phyloP scores from a whole-genome alignment of 53 echinoderm and acorn worm genomes.

The Antedon mediterranea region DNA sequence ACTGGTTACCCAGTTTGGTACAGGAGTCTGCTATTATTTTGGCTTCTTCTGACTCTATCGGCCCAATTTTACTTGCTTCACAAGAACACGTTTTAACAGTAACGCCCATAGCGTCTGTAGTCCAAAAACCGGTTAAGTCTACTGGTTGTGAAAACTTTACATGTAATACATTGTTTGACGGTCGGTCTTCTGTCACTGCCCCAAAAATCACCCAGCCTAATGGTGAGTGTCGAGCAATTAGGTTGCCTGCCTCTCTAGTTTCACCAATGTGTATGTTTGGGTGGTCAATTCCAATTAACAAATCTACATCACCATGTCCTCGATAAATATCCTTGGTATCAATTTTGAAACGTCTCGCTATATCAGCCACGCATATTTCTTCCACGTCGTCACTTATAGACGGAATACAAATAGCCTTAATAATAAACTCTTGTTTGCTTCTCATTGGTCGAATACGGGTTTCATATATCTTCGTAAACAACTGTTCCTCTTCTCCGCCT shows the following conservation, averaged over 20 bases:
- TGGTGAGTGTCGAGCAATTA: too few relatives aligned
- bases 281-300: conserved; percentile 20
- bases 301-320: conserved; percentile 22
- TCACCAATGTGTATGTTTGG: conserved; percentile 20
- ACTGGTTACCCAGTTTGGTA: not conserved
- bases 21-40: not conserved
- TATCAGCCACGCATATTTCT: too few relatives aligned
- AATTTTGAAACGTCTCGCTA: conserved; percentile 9
- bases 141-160: conserved; percentile 14
- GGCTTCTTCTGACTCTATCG: not conserved
- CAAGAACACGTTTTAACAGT: conserved; percentile 1
- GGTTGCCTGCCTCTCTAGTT: too few relatives aligned
- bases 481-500: conserved; percentile 20
- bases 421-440: not conserved
- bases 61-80: not conserved
- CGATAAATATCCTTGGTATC: not conserved
- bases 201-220: too few relatives aligned
- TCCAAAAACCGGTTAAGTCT: conserved; percentile 21
- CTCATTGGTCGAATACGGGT: not conserved
- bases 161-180: not conserved
- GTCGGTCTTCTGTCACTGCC: too few relatives aligned
- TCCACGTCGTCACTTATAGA: conserved; percentile 30
- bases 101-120: conserved; percentile 17
- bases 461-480: not conserved
- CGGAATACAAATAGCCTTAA: conserved; percentile 16